Evolutionary conservation across 1,140 invertebrate genomes (phyloP).

Genomic region (Yoshiicerus persimilis): DNA sequence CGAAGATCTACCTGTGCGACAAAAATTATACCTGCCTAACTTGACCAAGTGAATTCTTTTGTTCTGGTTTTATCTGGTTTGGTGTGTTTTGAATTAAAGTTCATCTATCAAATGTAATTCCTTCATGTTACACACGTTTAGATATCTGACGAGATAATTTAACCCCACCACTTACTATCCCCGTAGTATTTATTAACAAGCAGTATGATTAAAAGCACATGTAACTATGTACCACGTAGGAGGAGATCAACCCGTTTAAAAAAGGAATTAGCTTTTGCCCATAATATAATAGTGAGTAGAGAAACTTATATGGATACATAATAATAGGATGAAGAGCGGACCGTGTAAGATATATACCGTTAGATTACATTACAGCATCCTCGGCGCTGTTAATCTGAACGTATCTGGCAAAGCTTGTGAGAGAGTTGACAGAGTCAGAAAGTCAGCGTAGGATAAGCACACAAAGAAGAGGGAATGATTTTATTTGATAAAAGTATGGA

Average conservation of each 20-base stretch:
- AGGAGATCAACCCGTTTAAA: neutral
- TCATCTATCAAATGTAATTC: neutral
- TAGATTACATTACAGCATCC: neutral
- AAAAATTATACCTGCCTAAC: neutral
- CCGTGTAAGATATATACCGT: neutral
- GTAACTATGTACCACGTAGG: neutral
- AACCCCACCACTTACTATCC: too few species aligned
- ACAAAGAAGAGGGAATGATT: neutral
- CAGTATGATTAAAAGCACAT: neutral
- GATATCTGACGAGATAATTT: neutral
- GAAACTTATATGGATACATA: neutral
- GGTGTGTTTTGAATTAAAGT: neutral
- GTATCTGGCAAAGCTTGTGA: neutral
- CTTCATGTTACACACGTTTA: neutral
- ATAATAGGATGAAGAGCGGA: neutral
- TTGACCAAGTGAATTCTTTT: neutral
- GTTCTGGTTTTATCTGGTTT: neutral
- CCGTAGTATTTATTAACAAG: neutral
- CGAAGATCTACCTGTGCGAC: neutral
- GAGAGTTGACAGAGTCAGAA: neutral
- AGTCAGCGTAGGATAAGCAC: neutral
- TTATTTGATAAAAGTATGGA: neutral
- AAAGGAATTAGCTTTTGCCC: neutral
- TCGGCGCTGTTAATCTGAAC: neutral
- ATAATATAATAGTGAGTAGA: neutral